Base-by-base conservation (phyloP, 2,888 invertebrate genomes). In the Orthosia cruda region DNA sequence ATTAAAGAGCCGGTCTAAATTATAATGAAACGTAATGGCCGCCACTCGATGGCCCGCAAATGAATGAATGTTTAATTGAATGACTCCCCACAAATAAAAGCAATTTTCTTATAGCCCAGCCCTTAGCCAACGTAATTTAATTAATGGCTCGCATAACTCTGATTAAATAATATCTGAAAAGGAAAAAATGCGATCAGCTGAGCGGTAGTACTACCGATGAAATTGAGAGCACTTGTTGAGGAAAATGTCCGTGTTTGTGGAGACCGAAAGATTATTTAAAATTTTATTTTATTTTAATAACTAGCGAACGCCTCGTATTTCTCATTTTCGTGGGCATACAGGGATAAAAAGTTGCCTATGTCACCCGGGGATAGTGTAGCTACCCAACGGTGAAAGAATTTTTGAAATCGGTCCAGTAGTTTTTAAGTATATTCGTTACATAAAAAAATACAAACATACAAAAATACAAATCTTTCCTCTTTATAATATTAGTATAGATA, bases 21-120 rank as follows among this genome's bases (percentile, higher is more conserved):
- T 93, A 95, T 94, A 94, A 94, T 94, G 93, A 94, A 93, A 94
- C 91, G 93, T 94, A 95, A 94, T 94, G 94, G 93, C 92, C 88
- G 91, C 92, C 91, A 92, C 91, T 94, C 92, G 91, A 93, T 94
- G 90, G 92, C 87, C 89, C 90, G 89, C 91, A 93, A 95, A 95
- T 93, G 93, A 94, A 95, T 93, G 93, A 93, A 93, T 93, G 90
- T 94, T 92, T 94, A 94, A 94, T 94, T 93, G 91, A 94, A 94
- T 93, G 93, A 92, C 92, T 92, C 92, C 93, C 94, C 92, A 94
- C 94, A 94, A 95, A 95, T 95, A 95, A 95, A 95, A 94, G 92
- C 92, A 94, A 95, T 95, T 94, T 94, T 95, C 94, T 94, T 92
- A 93, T 88, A 89, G 93, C 92, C 92, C 89, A 86, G 90, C 92